Percentiles rank a stretch among this genome's conserved stretches.
These are phyloP conservation scores for Leptinotarsa rubiginosa DNA, from an alignment of 2,888 invertebrate species.

Conservation along the genomic window DNA sequence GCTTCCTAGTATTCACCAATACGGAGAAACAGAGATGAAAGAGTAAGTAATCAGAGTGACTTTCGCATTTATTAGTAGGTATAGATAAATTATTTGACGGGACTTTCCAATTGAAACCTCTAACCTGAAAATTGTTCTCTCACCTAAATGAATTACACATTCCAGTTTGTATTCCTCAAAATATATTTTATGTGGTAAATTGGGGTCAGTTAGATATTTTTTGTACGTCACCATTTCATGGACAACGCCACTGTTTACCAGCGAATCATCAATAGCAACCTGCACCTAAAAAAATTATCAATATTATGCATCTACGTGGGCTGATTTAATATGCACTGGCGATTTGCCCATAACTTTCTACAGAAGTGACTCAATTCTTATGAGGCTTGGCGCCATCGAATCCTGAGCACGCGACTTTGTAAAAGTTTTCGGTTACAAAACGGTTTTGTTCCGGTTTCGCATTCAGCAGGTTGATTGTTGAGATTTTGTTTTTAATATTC, in stretches of 20 bases:
- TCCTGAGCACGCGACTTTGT: constrained; percentile 27
- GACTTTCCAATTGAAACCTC: too few species aligned
- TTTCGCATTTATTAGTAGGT: too few species aligned
- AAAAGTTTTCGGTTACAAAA: constrained; percentile 9
- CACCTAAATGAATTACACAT: too few species aligned
- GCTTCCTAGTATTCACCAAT: too few species aligned
- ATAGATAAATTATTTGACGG: too few species aligned
- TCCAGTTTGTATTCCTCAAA: too few species aligned
- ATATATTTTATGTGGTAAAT: too few species aligned
- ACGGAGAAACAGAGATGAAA: too few species aligned
- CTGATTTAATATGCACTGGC: constrained; percentile 3
- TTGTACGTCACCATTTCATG: background rate
- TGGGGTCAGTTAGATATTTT: background rate
- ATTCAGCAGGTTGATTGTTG: constrained; percentile 10
- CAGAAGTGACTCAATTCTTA: constrained; percentile 29
- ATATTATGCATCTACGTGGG: constrained; percentile 13
- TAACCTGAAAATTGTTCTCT: too few species aligned
- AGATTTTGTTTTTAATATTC: background rate
- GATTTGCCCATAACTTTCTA: constrained; percentile 31
- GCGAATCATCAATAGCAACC: background rate
- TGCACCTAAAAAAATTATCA: constrained; percentile 14
- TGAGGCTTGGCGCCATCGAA: constrained; percentile 31
- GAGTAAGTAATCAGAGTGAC: too few species aligned
- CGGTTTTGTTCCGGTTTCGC: background rate
- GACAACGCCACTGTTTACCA: background rate